Evolutionary conservation across 2,888 invertebrate genomes (phyloP), one percentile per base, ranked within the genome.

Genomic region (Lottia scabra): DNA sequence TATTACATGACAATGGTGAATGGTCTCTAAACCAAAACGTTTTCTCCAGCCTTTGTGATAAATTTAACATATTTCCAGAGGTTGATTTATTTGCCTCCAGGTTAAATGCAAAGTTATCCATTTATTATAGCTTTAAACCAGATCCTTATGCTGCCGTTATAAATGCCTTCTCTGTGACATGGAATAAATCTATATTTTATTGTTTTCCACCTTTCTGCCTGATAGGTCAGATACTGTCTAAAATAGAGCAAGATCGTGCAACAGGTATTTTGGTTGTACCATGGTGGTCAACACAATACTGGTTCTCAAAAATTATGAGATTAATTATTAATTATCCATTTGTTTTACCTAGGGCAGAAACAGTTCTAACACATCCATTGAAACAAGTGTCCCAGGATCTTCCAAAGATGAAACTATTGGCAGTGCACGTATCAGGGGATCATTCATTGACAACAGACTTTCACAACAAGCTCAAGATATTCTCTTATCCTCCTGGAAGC

Each of bases 171-270:
- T 56, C 68, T n/a, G 48, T 48, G 1, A 23, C 27, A 26, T 72
- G 74, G 73, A n/a, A 26, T n/a, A 16, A 16, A 1, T 27, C 23
- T 26, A 8, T 12, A 4, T 70, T 74, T 30, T 76, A 74, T 72
- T 67, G 72, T 3, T 74, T 76, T 63, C 74, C 74, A 27, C 74
- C 72, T 70, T 72, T 70, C 62, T 46, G 48, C 30, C 13, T 72
- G 12, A 63, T 74, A 13, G 45, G 15, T 5, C 19, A 23, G 45
- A 68, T 70, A 0, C 16, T 76, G 10, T 64, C 72, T 64, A 74
- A 76, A 30, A 46, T 72, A 4, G 16, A 63, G 13, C 19, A n/a
- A 27, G 74, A 76, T 10, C 16, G 23, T 30, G 74, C 27, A 6
- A 71, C 23, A 2, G 62, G 66, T 23, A 30, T 76, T 13, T 16